Evolutionary conservation across 35 echinoderm and acorn worm genomes (phyloP).

Genomic region (Lytechinus pictus): DNA sequence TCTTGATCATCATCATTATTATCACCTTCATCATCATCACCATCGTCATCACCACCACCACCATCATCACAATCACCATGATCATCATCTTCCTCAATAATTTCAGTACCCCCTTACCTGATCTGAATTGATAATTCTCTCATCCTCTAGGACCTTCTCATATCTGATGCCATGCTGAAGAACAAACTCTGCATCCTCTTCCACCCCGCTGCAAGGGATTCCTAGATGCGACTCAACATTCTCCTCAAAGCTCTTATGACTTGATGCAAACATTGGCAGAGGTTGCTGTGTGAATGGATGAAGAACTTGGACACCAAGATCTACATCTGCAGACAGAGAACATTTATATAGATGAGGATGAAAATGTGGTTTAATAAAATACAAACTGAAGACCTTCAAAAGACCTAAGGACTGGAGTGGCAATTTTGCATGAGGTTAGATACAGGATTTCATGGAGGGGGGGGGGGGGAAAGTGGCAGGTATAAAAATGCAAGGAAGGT

Average conservation of each 20-base stretch:
- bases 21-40: too few relatives aligned
- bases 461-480: too few relatives aligned
- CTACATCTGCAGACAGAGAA: constrained; percentile 60
- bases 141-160: constrained; percentile 46
- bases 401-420: neutral
- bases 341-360: neutral
- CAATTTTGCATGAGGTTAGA: too few relatives aligned
- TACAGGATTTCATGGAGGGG: too few relatives aligned
- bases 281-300: constrained; percentile 75
- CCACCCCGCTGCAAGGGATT: constrained; percentile 65
- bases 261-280: constrained; percentile 78
- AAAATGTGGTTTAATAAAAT: neutral
- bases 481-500: too few relatives aligned
- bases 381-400: neutral
- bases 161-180: constrained; percentile 58
- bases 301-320: constrained; percentile 70
- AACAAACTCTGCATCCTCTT: constrained; percentile 70
- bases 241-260: constrained; percentile 57
- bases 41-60: too few relatives aligned
- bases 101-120: constrained; percentile 55
- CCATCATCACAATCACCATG: too few relatives aligned
- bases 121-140: constrained; percentile 70
- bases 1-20: too few relatives aligned
- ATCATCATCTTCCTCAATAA: too few relatives aligned
- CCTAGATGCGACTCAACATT: constrained; percentile 77